Evolutionary conservation across 2,888 invertebrate genomes (phyloP).

Genomic region (Caenorhabditis becei): DNA sequence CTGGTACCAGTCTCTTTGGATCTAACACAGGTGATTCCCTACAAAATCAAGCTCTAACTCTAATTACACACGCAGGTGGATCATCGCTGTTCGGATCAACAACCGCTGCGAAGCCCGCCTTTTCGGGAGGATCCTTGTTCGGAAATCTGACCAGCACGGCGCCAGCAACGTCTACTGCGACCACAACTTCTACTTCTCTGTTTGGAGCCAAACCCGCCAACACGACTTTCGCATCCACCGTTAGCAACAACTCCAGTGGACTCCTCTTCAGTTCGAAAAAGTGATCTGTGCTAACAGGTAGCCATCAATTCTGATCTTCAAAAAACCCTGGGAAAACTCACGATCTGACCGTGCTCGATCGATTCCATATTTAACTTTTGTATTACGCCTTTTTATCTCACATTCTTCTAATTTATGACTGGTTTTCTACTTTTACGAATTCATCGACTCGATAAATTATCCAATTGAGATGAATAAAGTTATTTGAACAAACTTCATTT

Average conservation of each 20-base stretch:
- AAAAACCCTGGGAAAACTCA: not conserved
- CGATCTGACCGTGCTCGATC: not conserved
- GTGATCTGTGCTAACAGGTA: conserved; percentile 12
- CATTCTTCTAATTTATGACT: not conserved
- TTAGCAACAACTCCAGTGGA: conserved; percentile 66
- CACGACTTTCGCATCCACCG: conserved; percentile 63
- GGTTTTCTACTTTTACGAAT: not conserved
- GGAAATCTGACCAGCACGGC: conserved; percentile 31
- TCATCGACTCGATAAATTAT: not conserved
- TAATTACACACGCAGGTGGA: too few relatives aligned
- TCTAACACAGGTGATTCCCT: conserved; percentile 50
- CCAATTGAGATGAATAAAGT: not conserved
- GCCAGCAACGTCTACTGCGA: conserved; percentile 22
- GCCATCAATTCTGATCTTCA: not conserved
- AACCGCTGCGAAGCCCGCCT: conserved; percentile 43
- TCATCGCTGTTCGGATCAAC: conserved; percentile 56
- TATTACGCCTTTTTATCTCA: not conserved
- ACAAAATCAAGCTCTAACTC: too few relatives aligned
- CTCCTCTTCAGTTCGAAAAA: conserved; percentile 67
- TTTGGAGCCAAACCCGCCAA: conserved; percentile 44
- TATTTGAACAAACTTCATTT: too few relatives aligned
- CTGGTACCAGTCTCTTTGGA: conserved; percentile 56
- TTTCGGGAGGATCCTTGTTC: conserved; percentile 64
- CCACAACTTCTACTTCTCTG: conserved; percentile 53
- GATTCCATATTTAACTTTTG: not conserved